These are phyloP conservation scores for Latheticus oryzae DNA, from an alignment of 2,888 invertebrate species.

Conservation along the genomic window DNA sequence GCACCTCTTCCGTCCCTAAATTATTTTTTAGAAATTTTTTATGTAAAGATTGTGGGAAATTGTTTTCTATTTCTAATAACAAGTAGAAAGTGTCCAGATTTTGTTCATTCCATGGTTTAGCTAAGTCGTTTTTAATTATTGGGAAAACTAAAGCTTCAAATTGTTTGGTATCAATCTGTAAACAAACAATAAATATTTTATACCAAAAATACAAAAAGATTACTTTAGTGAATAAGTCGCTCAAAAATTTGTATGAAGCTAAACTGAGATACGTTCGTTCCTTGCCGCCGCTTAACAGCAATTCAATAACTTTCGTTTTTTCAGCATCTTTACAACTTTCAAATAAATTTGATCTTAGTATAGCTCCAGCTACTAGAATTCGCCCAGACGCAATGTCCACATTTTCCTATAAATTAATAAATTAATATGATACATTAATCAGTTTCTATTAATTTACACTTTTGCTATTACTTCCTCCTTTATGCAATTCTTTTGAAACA, in stretches of 20 bases:
- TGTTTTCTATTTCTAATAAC: conserved; percentile 66
- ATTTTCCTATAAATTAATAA: conserved; percentile 71
- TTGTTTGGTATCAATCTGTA: conserved; percentile 63
- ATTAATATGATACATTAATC: conserved; percentile 23
- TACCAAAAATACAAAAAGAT: conserved; percentile 32
- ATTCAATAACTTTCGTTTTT: conserved; percentile 65
- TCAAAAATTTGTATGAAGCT: conserved; percentile 72
- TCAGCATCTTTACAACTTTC: conserved; percentile 67
- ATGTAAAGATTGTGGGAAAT: conserved; percentile 68
- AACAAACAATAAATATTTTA: too few relatives aligned
- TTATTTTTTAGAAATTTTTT: conserved; percentile 69
- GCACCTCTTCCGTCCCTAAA: conserved; percentile 69
- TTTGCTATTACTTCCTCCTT: conserved; percentile 72
- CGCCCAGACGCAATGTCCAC: conserved; percentile 79
- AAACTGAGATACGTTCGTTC: conserved; percentile 73
- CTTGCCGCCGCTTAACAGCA: conserved; percentile 68
- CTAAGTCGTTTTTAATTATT: conserved; percentile 70
- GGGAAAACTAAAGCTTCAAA: conserved; percentile 73
- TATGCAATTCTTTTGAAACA: conserved; percentile 75
- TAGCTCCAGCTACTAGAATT: conserved; percentile 77
- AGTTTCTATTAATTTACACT: conserved; percentile 69
- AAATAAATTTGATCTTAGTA: conserved; percentile 75
- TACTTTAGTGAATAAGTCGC: conserved; percentile 72
- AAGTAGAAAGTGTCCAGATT: conserved; percentile 75
- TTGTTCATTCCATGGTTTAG: conserved; percentile 74